phyloP scores from a whole-genome alignment of 2,888 invertebrate genomes.

The Acrobasis consociella region DNA sequence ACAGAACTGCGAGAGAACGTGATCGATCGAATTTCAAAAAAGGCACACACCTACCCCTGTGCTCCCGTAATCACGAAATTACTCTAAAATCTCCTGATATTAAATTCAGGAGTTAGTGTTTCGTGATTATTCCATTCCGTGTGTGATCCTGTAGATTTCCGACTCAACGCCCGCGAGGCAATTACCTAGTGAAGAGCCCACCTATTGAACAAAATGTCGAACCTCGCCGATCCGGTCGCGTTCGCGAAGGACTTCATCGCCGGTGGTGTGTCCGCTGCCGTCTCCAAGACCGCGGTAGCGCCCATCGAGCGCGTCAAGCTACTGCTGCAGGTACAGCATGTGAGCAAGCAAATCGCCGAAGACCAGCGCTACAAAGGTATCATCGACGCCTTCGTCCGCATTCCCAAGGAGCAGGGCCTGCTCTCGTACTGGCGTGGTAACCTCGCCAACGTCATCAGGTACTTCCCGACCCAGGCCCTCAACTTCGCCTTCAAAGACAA shows the following conservation, averaged over 20 bases:
- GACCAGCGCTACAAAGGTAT: conserved; percentile 97
- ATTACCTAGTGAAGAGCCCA: conserved; percentile 61
- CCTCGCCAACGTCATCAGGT: conserved; percentile 97
- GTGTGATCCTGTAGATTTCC: conserved; percentile 63
- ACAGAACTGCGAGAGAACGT: conserved; percentile 79
- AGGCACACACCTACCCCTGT: conserved; percentile 81
- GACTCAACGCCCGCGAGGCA: conserved; percentile 62
- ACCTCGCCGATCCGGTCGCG: conserved; percentile 88
- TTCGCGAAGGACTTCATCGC: conserved; percentile 97
- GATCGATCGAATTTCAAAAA: conserved; percentile 83
- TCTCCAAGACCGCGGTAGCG: conserved; percentile 97
- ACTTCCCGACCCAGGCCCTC: conserved; percentile 97
- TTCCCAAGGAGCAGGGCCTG: conserved; percentile 94
- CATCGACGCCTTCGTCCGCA: conserved; percentile 94
- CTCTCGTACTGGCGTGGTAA: conserved; percentile 97
- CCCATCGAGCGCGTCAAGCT: conserved; percentile 98
- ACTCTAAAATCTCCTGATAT: conserved; percentile 75
- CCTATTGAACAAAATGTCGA: conserved; percentile 75
- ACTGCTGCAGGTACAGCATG: conserved; percentile 97
- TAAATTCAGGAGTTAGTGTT: conserved; percentile 77
- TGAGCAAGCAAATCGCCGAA: conserved; percentile 94
- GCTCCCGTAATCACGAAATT: conserved; percentile 80
- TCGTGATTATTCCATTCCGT: conserved; percentile 76
- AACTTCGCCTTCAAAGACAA: conserved; percentile 98
- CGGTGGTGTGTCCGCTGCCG: conserved; percentile 96